Conservation (phyloP, 2,888 invertebrate genomes). For the Cerastis leucographa region DNA sequence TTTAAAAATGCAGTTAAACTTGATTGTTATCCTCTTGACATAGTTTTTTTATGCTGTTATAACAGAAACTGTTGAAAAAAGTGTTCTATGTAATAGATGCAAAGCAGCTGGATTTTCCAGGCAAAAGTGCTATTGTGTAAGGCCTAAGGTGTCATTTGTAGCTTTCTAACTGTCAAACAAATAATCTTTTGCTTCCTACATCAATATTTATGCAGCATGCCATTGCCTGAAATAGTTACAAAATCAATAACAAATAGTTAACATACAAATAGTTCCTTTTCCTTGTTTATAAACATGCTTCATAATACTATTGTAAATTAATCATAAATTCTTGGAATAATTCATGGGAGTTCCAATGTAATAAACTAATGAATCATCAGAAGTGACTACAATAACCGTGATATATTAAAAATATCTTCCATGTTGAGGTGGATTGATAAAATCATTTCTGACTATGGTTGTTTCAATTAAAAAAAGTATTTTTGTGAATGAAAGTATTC, state of each 20-base stretch:
- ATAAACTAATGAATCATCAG: background rate
- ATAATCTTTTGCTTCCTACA: background rate
- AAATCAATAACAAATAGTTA: background rate
- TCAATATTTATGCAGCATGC: background rate
- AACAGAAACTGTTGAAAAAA: slow-evolving; percentile 28
- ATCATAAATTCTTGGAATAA: slow-evolving; percentile 17
- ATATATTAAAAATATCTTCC: background rate
- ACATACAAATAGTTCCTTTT: slow-evolving; percentile 5
- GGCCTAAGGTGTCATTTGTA: slow-evolving; percentile 15
- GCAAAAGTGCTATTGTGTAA: slow-evolving; percentile 40
- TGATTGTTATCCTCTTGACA: slow-evolving; percentile 71
- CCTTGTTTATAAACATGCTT: slow-evolving; percentile 14
- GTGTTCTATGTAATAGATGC: slow-evolving; percentile 30
- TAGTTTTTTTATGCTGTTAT: slow-evolving; percentile 55
- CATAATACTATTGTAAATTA: slow-evolving; percentile 11
- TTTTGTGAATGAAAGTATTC: too few species aligned
- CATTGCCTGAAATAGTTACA: slow-evolving; percentile 14
- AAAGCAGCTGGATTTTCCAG: slow-evolving; percentile 26
- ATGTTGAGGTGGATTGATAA: background rate
- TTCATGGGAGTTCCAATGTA: background rate
- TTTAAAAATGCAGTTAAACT: slow-evolving; percentile 75
- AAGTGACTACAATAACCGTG: too few species aligned
- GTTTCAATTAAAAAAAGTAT: background rate
- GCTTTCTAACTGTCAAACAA: slow-evolving; percentile 39
- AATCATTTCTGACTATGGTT: background rate